phyloP scores from a whole-genome alignment of 1,140 invertebrate genomes.

The Lasaia peninsularis region DNA sequence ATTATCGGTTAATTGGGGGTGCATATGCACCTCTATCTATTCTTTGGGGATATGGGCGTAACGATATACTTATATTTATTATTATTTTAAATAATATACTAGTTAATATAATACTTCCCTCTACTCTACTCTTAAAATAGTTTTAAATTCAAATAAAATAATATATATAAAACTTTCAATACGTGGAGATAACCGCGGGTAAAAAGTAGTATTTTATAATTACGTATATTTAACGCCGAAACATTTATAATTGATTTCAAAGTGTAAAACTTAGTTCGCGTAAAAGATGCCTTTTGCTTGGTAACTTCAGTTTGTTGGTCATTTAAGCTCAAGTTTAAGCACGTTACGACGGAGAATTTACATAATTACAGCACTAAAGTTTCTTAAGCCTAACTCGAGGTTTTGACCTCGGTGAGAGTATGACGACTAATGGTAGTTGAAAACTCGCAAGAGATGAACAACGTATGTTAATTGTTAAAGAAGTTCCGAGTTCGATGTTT shows the following conservation, averaged over 20 bases:
- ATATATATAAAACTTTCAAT: no score
- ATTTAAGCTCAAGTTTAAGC: constrained; percentile 41
- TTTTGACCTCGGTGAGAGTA: constrained; percentile 28
- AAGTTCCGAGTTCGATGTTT: not conserved
- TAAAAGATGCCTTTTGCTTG: constrained; percentile 28
- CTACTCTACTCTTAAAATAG: no score
- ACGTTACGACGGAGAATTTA: constrained; percentile 41
- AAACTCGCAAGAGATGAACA: constrained; percentile 10
- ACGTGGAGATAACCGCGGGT: no score
- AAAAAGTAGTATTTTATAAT: not conserved
- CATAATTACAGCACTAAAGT: constrained; percentile 42
- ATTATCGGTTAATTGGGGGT: no score
- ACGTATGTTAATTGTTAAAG: not conserved
- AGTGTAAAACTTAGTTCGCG: constrained; percentile 10
- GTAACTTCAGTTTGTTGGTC: constrained; percentile 36
- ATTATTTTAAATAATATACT: no score
- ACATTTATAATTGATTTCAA: not conserved
- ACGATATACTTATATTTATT: no score
- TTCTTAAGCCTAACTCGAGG: constrained; percentile 32
- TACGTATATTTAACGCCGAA: not conserved
- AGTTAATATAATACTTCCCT: no score
- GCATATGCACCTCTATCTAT: no score
- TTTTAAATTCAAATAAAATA: no score
- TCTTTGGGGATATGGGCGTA: no score
- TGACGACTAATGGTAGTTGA: constrained; percentile 23